Evolutionary conservation across 2,797 vertebrate species (phyloP).

Genomic region (Trematomus bernacchii): DNA sequence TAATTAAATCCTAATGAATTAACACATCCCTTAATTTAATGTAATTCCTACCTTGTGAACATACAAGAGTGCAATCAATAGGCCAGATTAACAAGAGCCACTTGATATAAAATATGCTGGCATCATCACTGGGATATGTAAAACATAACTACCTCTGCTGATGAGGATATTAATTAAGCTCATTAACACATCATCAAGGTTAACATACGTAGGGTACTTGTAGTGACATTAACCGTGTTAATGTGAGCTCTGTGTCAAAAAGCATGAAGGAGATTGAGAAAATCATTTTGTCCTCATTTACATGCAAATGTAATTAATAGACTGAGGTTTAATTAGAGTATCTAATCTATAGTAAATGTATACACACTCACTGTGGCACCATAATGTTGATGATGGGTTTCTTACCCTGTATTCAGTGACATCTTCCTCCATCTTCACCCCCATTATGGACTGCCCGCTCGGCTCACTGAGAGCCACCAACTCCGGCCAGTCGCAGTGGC

Average conservation of each 20-base stretch:
- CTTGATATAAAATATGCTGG: slow-evolving; percentile 33
- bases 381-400: not conserved
- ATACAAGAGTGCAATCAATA: slow-evolving; percentile 44
- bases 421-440: slow-evolving; percentile 93
- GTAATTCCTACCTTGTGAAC: slow-evolving; percentile 22
- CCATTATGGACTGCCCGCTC: slow-evolving; percentile 76
- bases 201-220: slow-evolving; percentile 14
- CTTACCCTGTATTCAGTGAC: slow-evolving; percentile 89
- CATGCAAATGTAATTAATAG: slow-evolving; percentile 21
- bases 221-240: slow-evolving; percentile 15
- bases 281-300: slow-evolving; percentile 6
- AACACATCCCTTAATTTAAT: slow-evolving; percentile 18
- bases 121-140: slow-evolving; percentile 46
- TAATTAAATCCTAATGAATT: slow-evolving; percentile 27
- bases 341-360: not conserved
- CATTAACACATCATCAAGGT: slow-evolving; percentile 41
- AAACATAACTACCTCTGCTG: slow-evolving; percentile 44
- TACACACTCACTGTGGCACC: not conserved
- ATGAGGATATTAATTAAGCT: slow-evolving; percentile 45
- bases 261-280: slow-evolving; percentile 1
- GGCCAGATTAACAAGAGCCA: slow-evolving; percentile 37
- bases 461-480: slow-evolving; percentile 89
- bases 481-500: slow-evolving; percentile 93
- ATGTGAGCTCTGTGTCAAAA: slow-evolving; percentile 17
- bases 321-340: slow-evolving; percentile 2